A percentile compares a stretch with the other conserved stretches of the same genome.
Conservation (phyloP, 2,797 vertebrate species). For the Micropoecilia bifurca region DNA sequence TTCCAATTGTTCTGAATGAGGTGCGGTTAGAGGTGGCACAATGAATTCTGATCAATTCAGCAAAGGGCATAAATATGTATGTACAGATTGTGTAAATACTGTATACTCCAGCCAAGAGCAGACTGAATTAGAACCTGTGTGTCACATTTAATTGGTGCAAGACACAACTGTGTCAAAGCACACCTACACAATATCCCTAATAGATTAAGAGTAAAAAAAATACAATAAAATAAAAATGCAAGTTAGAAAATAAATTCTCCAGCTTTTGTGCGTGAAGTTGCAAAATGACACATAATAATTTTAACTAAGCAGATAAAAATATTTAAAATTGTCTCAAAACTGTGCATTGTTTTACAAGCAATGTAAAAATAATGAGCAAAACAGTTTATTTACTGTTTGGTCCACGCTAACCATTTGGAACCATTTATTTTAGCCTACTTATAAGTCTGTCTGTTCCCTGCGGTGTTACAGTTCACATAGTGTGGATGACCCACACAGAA, state of each 20-base stretch:
- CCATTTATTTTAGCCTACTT: constrained; percentile 14
- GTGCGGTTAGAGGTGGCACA: not conserved
- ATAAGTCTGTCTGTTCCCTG: constrained; percentile 6
- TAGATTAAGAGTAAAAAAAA: not conserved
- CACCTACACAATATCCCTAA: constrained; percentile 31
- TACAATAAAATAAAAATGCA: not conserved
- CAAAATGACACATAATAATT: not conserved
- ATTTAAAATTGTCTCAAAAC: not conserved
- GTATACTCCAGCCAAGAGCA: constrained; percentile 19
- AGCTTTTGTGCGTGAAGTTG: not conserved
- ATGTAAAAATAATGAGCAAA: not conserved
- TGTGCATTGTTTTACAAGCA: not conserved
- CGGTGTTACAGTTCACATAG: constrained; percentile 71
- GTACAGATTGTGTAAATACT: constrained; percentile 21
- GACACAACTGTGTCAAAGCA: constrained; percentile 40
- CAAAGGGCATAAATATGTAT: constrained; percentile 17
- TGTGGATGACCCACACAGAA: constrained; percentile 77
- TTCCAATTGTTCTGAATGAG: not conserved
- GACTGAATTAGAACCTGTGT: constrained; percentile 23
- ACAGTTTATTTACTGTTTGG: not conserved
- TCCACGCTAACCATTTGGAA: not conserved
- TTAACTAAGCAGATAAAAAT: not conserved
- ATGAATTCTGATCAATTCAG: not conserved
- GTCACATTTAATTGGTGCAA: constrained; percentile 47
- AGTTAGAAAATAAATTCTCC: not conserved